Conservation (phyloP, 2,888 invertebrate genomes). For the Atrina japonica region DNA sequence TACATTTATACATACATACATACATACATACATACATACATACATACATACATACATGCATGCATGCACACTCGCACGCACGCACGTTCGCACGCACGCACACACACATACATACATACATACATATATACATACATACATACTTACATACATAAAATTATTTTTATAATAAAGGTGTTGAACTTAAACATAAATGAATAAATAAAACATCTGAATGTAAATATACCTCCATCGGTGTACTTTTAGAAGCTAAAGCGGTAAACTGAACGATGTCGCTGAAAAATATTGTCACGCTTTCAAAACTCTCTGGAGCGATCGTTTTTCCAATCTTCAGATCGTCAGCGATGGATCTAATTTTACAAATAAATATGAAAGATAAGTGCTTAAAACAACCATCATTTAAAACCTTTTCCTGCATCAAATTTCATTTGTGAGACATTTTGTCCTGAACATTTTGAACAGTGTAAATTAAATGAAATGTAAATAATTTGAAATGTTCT, state of each 20-base stretch:
- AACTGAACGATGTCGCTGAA: conserved; percentile 78
- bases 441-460: too few relatives aligned
- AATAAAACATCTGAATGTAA: neutral
- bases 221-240: conserved; percentile 71
- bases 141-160: too few relatives aligned
- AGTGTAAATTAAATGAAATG: neutral
- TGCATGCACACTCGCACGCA: too few relatives aligned
- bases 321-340: conserved; percentile 70
- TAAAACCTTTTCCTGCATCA: neutral
- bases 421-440: too few relatives aligned
- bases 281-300: conserved; percentile 70
- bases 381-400: neutral
- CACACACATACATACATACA: too few relatives aligned
- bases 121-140: too few relatives aligned
- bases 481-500: neutral
- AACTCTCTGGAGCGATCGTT: conserved; percentile 65
- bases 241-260: conserved; percentile 70
- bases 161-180: too few relatives aligned
- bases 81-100: too few relatives aligned
- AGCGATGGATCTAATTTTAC: conserved; percentile 65
- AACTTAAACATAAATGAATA: neutral
- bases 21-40: too few relatives aligned
- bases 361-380: neutral
- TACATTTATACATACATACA: too few relatives aligned
- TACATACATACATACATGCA: too few relatives aligned